Base-by-base conservation (phyloP, 2,797 vertebrate genomes). In the Merluccius polli region DNA sequence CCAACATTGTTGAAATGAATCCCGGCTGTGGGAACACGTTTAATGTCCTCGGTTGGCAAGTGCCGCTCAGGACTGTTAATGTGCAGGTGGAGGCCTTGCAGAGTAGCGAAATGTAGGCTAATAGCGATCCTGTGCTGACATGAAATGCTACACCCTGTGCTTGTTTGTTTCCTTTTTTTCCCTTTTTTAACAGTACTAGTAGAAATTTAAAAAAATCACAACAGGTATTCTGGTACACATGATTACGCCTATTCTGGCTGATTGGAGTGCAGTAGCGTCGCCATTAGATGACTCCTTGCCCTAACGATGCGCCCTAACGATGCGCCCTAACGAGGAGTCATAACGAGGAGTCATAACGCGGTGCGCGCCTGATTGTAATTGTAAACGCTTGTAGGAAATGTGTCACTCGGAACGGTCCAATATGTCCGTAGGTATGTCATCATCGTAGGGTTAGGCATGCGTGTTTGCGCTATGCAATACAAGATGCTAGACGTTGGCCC, bases 11-110 rank as follows among this genome's bases (percentile, higher is more conserved):
- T 71, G 52, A 76, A 77, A 11, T 73, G 32, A 38, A 38, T 30
- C 6, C 13, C 63, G 36, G 75, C 32, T 79, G 75, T 80, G 70
- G 80, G 76, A 84, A 78, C 44, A 74, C 63, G 71, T 30, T 13
- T 63, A 1, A 38, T 75, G 79, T 78, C 31, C 12, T 18, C 16
- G 30, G 38, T 32, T 31, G 72, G 72, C 29, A 83, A 73, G 79
- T 67, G 63, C 75, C 68, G 82, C 77, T 79, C 63, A 75, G 44
- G 33, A 67, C 73, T 63, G 21, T 35, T 52, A 67, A 27, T 65
- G 18, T 30, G 36, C 29, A 69, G n/a, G 48, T 48, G 70, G 71
- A 63, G 59, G 52, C 68, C 33, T 9, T 21, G 18, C 16, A n/a
- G 27, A 38, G 27, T 11, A 30, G 77, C 63, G 74, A 81, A 88